These are phyloP conservation scores for Pyrrhura leucotis DNA, from an alignment of 2,797 vertebrate genomes.

Conservation along the genomic window DNA sequence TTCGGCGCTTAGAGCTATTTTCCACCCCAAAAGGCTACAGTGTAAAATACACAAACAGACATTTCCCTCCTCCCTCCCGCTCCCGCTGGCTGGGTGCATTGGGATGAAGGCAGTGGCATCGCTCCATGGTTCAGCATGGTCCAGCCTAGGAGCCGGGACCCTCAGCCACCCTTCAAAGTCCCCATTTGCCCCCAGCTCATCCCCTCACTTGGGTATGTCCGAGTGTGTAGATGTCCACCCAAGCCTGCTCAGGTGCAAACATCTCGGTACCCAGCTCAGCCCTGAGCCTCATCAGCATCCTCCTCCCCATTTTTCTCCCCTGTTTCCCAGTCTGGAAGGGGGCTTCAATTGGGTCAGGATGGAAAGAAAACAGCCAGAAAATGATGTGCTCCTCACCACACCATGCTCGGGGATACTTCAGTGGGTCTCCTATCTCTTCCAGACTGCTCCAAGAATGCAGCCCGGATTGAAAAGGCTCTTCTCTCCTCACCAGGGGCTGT, in stretches of 20 bases:
- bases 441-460: not conserved
- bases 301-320: not conserved
- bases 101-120: not conserved
- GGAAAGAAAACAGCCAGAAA: not conserved
- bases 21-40: conserved; percentile 46
- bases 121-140: not conserved
- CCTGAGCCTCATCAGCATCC: not conserved
- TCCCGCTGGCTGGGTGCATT: fast-evolving
- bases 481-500: not conserved
- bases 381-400: not conserved
- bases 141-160: fast-evolving
- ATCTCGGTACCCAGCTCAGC: fast-evolving
- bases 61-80: not conserved
- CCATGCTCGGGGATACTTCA: not conserved
- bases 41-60: conserved; percentile 17
- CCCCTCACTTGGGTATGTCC: not conserved
- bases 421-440: not conserved
- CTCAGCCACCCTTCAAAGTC: not conserved
- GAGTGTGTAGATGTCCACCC: not conserved
- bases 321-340: not conserved
- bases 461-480: not conserved
- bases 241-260: not conserved
- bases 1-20: conserved; percentile 33
- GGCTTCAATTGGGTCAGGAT: not conserved
- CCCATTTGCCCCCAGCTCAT: fast-evolving